A percentile compares a stretch with the other conserved stretches of the same genome.
Conservation (phyloP, 1,140 invertebrate species). For the Neodiprion virginianus region DNA sequence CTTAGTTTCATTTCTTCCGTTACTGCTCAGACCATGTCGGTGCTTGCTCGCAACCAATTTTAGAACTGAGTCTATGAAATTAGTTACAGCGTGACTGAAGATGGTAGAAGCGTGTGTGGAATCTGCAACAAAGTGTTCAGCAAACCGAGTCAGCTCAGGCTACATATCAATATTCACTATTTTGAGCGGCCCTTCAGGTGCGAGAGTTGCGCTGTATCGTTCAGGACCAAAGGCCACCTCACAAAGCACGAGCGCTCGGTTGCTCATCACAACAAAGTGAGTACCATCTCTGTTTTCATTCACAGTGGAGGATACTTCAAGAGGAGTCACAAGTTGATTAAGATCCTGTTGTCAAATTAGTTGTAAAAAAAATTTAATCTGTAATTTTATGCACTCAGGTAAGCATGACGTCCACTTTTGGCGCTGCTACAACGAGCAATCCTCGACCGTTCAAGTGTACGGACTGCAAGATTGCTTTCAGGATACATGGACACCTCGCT, state of each 20-base stretch:
- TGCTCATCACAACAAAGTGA: slow-evolving; percentile 89
- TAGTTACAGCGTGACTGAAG: slow-evolving; percentile 67
- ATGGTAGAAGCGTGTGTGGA: slow-evolving; percentile 82
- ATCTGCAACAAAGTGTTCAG: slow-evolving; percentile 92
- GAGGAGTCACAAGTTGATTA: not conserved
- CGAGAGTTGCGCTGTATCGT: slow-evolving; percentile 89
- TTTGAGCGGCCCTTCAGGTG: slow-evolving; percentile 92
- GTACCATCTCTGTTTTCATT: slow-evolving; percentile 9
- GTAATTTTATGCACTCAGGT: slow-evolving; percentile 50
- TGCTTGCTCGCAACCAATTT: not conserved
- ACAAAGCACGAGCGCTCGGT: slow-evolving; percentile 91
- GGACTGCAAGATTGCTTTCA: slow-evolving; percentile 95
- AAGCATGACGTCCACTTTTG: slow-evolving; percentile 86
- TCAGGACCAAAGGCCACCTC: slow-evolving; percentile 89
- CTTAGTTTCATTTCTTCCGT: not conserved
- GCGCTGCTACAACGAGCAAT: slow-evolving; percentile 84
- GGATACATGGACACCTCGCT: slow-evolving; percentile 94
- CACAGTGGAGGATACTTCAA: not conserved
- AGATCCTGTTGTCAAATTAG: not conserved
- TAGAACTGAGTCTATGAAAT: slow-evolving; percentile 34
- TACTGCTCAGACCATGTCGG: not conserved
- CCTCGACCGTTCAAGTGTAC: slow-evolving; percentile 93
- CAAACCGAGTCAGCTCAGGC: slow-evolving; percentile 85
- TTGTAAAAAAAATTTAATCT: slow-evolving; percentile 4
- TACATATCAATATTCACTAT: slow-evolving; percentile 96